Conservation (phyloP, 2,888 invertebrate genomes). For the Diaphora mendica region DNA sequence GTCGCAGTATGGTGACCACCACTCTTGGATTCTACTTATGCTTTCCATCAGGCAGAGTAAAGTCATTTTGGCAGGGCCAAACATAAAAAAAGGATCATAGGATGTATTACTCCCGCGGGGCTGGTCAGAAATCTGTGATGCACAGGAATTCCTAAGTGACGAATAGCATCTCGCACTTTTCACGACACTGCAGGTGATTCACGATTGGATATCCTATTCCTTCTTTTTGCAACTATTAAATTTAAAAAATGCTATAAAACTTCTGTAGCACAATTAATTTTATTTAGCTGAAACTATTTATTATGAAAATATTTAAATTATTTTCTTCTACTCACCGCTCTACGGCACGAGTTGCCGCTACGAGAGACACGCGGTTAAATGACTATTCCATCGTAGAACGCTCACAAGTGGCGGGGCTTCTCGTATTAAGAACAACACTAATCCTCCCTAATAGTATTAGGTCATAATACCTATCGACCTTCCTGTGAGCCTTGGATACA, state of each 20-base stretch:
- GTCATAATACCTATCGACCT: constrained; percentile 72
- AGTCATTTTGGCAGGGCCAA: no score
- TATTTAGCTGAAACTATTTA: neutral
- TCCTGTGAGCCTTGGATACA: constrained; percentile 61
- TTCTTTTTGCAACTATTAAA: neutral
- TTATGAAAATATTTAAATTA: neutral
- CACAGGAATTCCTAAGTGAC: neutral
- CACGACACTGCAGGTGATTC: neutral
- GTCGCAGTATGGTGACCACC: no score
- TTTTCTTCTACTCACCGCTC: constrained; percentile 47
- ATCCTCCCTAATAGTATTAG: constrained; percentile 74
- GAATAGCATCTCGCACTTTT: neutral
- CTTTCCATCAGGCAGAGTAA: no score
- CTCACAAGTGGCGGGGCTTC: constrained; percentile 80
- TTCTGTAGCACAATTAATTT: neutral
- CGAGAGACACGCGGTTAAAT: constrained; percentile 57
- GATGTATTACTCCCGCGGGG: neutral
- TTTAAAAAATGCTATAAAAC: neutral
- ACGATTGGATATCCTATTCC: neutral
- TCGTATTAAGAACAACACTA: constrained; percentile 72
- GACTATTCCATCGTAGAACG: constrained; percentile 54
- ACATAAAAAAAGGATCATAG: no score
- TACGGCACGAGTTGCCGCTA: constrained; percentile 53
- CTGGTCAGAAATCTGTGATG: neutral
- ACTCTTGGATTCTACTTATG: no score